These are phyloP conservation scores for Drosophila paranaensis DNA, from an alignment of 2,888 invertebrate species.

Conservation along the genomic window DNA sequence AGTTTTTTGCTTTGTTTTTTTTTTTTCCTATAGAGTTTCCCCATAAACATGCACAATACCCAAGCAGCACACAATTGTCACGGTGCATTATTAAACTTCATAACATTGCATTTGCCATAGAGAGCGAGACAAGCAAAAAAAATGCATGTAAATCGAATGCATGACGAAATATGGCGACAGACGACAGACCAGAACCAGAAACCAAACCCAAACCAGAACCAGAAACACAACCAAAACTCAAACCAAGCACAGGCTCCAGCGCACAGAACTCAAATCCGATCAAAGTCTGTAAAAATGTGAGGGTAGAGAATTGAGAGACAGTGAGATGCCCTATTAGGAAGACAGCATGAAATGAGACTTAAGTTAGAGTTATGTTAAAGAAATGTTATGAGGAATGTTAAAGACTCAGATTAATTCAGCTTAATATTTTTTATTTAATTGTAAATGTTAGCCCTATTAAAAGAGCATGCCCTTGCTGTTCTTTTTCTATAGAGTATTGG, in stretches of 20 bases:
- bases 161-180: constrained; percentile 59
- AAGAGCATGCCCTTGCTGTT: background rate
- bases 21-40: constrained; percentile 33
- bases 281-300: constrained; percentile 2
- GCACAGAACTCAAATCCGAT: constrained; percentile 13
- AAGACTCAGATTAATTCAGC: background rate
- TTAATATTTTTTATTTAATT: no score
- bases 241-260: constrained; percentile 17
- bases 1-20: background rate
- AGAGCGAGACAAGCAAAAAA: constrained; percentile 12
- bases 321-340: background rate
- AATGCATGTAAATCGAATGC: constrained; percentile 55
- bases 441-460: background rate
- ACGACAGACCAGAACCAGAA: constrained; percentile 19
- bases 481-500: background rate
- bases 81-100: constrained; percentile 57
- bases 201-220: constrained; percentile 1
- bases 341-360: no score
- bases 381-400: background rate
- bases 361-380: background rate
- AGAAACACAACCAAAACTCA: constrained; percentile 17
- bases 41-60: constrained; percentile 21
- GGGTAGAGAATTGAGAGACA: background rate
- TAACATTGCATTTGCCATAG: constrained; percentile 26
- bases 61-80: constrained; percentile 51